phyloP scores from a whole-genome alignment of 2,888 invertebrate species.

The Trileptium ribeirensis region DNA sequence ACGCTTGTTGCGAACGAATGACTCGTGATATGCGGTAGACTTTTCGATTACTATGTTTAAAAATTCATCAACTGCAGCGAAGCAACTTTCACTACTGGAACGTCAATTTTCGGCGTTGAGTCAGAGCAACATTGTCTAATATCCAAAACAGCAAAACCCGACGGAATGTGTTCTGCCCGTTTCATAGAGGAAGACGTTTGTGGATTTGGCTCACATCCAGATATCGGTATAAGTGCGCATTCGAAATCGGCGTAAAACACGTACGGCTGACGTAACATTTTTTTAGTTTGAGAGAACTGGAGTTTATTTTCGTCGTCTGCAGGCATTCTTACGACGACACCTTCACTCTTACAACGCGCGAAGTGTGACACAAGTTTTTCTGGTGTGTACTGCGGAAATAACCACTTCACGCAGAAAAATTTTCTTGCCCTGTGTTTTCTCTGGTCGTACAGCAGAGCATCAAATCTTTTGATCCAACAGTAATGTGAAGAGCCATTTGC shows the following conservation, averaged over 20 bases:
- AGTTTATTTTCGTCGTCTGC: background rate
- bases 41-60: background rate
- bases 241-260: conserved; percentile 11
- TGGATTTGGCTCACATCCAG: background rate
- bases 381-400: background rate
- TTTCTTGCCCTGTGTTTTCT: background rate
- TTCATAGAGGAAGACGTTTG: background rate
- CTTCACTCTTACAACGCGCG: background rate
- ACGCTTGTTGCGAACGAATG: background rate
- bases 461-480: background rate
- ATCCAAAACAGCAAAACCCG: background rate
- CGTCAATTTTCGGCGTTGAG: background rate
- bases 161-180: background rate
- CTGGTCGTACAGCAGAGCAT: background rate
- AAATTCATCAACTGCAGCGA: background rate
- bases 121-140: background rate
- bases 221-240: background rate
- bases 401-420: background rate
- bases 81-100: background rate
- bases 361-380: background rate
- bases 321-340: background rate
- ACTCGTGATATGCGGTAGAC: background rate
- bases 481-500: background rate
- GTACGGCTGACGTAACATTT: background rate
- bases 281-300: background rate